phyloP scores from a whole-genome alignment of 2,888 invertebrate species.

The Caenorhabditis japonica region DNA sequence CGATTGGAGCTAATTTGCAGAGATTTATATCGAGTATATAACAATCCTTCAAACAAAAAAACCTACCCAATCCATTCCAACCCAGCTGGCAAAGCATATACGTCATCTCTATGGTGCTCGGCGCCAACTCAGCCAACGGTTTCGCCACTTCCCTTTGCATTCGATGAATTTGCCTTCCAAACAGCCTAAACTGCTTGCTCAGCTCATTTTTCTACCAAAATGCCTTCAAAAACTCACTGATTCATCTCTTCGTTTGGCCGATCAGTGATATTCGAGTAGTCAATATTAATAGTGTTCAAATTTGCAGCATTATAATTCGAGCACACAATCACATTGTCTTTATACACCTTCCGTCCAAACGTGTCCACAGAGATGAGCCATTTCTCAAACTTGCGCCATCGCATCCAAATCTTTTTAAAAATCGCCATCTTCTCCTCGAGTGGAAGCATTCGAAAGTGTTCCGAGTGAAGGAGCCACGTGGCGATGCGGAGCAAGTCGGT shows the following conservation, averaged over 20 bases:
- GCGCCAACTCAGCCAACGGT: conserved; percentile 34
- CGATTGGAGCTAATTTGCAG: too few relatives aligned
- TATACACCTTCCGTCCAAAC: conserved; percentile 37
- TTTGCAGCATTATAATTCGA: conserved; percentile 46
- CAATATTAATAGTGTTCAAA: conserved; percentile 30
- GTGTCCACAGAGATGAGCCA: conserved; percentile 50
- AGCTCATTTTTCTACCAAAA: not conserved
- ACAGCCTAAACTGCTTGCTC: conserved; percentile 13
- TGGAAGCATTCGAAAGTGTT: conserved; percentile 43
- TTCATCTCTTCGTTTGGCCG: conserved; percentile 35
- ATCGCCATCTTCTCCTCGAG: conserved; percentile 54
- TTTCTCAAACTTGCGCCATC: conserved; percentile 50
- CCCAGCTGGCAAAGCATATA: conserved; percentile 49
- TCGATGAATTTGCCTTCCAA: conserved; percentile 25
- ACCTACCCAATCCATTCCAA: conserved; percentile 45
- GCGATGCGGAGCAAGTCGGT: conserved; percentile 44
- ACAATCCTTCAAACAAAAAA: not conserved
- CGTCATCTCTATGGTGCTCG: conserved; percentile 48
- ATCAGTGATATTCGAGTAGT: conserved; percentile 43
- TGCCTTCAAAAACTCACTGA: conserved; percentile 5
- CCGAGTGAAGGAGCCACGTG: conserved; percentile 51
- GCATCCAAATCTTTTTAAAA: conserved; percentile 41
- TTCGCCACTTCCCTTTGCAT: conserved; percentile 43
- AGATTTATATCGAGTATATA: too few relatives aligned
- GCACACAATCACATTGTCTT: conserved; percentile 46